phyloP scores from a whole-genome alignment of 92 coral and sea anemone genomes.

The Palythoa caribaeorum region DNA sequence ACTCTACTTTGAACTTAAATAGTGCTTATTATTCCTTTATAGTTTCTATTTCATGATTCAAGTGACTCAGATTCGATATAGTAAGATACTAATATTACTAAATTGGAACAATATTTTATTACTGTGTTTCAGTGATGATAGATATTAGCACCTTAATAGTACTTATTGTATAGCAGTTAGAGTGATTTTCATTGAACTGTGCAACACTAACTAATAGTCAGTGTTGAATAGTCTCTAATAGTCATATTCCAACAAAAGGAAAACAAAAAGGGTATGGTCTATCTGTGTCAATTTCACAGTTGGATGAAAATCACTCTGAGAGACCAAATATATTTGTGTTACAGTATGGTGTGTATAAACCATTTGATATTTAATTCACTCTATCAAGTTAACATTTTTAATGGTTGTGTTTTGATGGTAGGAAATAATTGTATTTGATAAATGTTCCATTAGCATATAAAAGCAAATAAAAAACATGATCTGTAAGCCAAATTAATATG shows the following conservation, averaged over 20 bases:
- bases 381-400: background rate
- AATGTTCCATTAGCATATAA: background rate
- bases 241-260: slow-evolving; percentile 49
- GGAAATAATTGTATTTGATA: background rate
- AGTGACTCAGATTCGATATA: slow-evolving; percentile 47
- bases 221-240: slow-evolving; percentile 51
- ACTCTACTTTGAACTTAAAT: slow-evolving; percentile 17
- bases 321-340: background rate
- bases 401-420: background rate
- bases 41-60: slow-evolving; percentile 31
- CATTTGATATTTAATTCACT: background rate
- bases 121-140: slow-evolving; percentile 24
- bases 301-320: background rate
- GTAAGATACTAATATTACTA: slow-evolving; percentile 1
- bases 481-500: background rate
- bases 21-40: slow-evolving; percentile 8
- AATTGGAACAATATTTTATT: slow-evolving; percentile 20
- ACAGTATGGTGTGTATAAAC: background rate
- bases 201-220: slow-evolving; percentile 50
- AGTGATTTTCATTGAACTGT: slow-evolving; percentile 49
- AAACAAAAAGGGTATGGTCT: slow-evolving; percentile 43
- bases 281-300: slow-evolving; percentile 30
- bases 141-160: slow-evolving; percentile 35
- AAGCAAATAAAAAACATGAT: background rate
- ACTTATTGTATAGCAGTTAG: slow-evolving; percentile 18